Base-by-base conservation (phyloP, 2,113 vertebrate genomes). In the Rhinolophus sinicus region DNA sequence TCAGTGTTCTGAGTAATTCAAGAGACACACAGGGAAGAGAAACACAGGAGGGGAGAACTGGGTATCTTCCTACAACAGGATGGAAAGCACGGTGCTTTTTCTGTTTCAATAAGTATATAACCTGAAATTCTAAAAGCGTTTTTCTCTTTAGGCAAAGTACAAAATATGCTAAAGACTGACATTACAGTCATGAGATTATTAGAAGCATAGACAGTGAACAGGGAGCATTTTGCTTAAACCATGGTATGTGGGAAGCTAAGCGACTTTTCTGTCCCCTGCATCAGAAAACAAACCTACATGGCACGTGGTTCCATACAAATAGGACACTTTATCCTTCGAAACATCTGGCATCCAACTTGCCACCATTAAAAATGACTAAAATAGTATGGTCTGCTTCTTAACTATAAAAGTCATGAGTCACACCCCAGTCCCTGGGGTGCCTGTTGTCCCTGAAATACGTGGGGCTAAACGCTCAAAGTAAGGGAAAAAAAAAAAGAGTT, bases 361-460 rank as follows among this genome's bases (percentile, higher is more conserved):
- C 56, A 62, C 35, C 65, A 76, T 52, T 95, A 91, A 89, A 80
- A 96, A 97, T 78, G 64, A 82, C 67, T 97, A 95, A 96, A 97
- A 88, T 75, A 95, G 28, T 60, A 95, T 82, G 44, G 80, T 30
- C 10, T 87, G 50, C 73, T 84, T 30, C 81, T 40, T 58, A 65
- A 78, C 56, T 50, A 75, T 69, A 56, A n/a, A 88, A 78, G 10
- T 64, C 3, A 38, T 97, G 94, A 97, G 78, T 95, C 93, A 95
- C 86, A 47, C 62, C 47, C 86, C 62, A 76, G 93, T 98, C 97
- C 97, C 97, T 86, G 92, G 72, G 56, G 38, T 86, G 81, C 40
- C 28, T 65, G 33, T 52, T 94, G 96, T 98, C 97, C 97, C 96
- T 96, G 96, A 87, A 98, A 97, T 97, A 97, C 94, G 94, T 97